Percentiles rank a stretch among this genome's conserved stretches.
Evolutionary conservation across 1,140 invertebrate genomes (phyloP).

Genomic region (Tetragnatha versicolor): DNA sequence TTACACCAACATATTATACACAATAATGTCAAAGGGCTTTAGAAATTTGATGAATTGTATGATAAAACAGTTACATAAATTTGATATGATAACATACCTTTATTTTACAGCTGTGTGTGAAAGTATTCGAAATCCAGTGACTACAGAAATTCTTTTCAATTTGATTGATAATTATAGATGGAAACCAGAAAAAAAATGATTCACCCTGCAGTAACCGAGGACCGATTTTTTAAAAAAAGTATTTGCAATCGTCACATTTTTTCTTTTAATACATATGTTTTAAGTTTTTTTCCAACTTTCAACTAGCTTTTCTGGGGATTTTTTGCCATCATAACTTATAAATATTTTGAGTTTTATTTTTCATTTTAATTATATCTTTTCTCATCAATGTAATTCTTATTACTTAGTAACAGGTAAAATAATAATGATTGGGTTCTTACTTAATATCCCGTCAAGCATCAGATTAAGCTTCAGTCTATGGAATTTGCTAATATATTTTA

Average conservation of each 20-base stretch:
- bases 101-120: slow-evolving; percentile 65
- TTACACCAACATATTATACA: too few relatives aligned
- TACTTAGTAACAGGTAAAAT: too few relatives aligned
- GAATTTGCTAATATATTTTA: too few relatives aligned
- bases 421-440: too few relatives aligned
- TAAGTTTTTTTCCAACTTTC: neutral
- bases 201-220: neutral
- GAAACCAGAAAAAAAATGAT: slow-evolving; percentile 28
- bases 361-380: neutral
- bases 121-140: slow-evolving; percentile 78
- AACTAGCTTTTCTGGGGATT: neutral
- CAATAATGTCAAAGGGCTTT: too few relatives aligned
- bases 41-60: too few relatives aligned
- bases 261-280: neutral
- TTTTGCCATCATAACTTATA: neutral
- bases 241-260: neutral
- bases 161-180: slow-evolving; percentile 73
- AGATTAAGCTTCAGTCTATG: too few relatives aligned
- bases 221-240: neutral
- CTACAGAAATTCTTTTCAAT: slow-evolving; percentile 77
- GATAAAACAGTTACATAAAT: too few relatives aligned
- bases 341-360: neutral
- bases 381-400: too few relatives aligned
- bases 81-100: too few relatives aligned
- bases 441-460: too few relatives aligned